Percentiles rank a stretch among this genome's conserved stretches.
These are phyloP conservation scores for Megaustenia siamemsis DNA, from an alignment of 2,888 invertebrate species.

Conservation along the genomic window DNA sequence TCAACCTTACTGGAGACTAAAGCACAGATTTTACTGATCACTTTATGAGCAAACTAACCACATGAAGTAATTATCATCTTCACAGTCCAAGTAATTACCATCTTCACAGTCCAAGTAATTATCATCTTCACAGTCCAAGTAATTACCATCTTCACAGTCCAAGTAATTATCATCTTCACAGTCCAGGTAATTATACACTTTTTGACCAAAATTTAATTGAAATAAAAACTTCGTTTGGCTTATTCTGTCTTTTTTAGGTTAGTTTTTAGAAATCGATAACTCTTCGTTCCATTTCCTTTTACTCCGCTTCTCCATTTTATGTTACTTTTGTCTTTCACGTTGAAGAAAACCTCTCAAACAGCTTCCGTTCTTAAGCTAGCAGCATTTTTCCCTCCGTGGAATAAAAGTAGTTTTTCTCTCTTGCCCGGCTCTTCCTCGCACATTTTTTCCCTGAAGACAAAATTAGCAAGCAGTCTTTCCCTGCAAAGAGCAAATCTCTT, in stretches of 20 bases:
- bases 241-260: not conserved
- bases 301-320: not conserved
- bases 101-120: too few relatives aligned
- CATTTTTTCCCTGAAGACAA: not conserved
- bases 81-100: too few relatives aligned
- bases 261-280: not conserved
- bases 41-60: too few relatives aligned
- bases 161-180: too few relatives aligned
- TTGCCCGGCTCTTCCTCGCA: not conserved
- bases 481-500: slow-evolving; percentile 10
- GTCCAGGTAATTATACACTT: not conserved
- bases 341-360: not conserved
- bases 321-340: not conserved
- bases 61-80: too few relatives aligned
- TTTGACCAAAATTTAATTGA: too few relatives aligned
- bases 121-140: too few relatives aligned
- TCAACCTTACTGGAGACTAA: too few relatives aligned
- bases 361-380: not conserved
- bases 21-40: too few relatives aligned
- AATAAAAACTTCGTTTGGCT: too few relatives aligned
- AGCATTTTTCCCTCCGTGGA: not conserved
- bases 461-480: slow-evolving; percentile 18
- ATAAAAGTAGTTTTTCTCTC: not conserved
- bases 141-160: too few relatives aligned
- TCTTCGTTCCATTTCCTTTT: not conserved